These are phyloP conservation scores for Temnothorax ravouxi DNA, from an alignment of 2,888 invertebrate genomes.

Conservation along the genomic window DNA sequence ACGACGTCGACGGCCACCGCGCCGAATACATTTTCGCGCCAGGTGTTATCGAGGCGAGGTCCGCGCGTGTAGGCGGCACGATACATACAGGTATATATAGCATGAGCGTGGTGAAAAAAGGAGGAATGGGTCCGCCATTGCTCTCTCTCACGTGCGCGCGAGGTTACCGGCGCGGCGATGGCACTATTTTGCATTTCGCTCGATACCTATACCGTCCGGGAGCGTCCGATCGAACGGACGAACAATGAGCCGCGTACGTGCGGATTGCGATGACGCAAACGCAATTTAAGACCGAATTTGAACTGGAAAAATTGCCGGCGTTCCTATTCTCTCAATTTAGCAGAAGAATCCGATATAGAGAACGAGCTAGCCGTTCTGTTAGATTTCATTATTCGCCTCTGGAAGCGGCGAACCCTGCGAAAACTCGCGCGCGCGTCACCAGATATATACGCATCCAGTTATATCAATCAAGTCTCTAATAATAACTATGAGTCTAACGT, in stretches of 20 bases:
- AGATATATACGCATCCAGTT: no score
- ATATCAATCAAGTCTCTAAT: not conserved
- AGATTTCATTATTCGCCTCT: not conserved
- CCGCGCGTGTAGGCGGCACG: slow-evolving; percentile 47
- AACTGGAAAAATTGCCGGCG: slow-evolving; percentile 31
- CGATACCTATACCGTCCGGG: slow-evolving; percentile 51
- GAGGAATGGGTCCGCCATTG: slow-evolving; percentile 59
- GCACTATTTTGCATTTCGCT: slow-evolving; percentile 62
- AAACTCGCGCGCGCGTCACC: not conserved
- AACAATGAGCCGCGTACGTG: slow-evolving; percentile 49
- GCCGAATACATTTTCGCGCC: slow-evolving; percentile 76
- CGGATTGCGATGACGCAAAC: slow-evolving; percentile 45
- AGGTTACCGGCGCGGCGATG: slow-evolving; percentile 57
- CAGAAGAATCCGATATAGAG: not conserved
- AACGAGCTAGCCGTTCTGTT: not conserved
- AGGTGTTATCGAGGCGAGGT: slow-evolving; percentile 65
- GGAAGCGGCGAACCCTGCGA: not conserved
- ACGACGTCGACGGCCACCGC: slow-evolving; percentile 71
- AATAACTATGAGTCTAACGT: not conserved
- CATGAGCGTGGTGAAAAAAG: slow-evolving; percentile 56
- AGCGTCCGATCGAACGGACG: slow-evolving; percentile 42
- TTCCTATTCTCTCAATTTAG: slow-evolving; percentile 10
- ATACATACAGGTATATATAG: slow-evolving; percentile 46
- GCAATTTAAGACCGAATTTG: slow-evolving; percentile 41
- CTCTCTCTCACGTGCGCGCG: slow-evolving; percentile 68